phyloP scores from a whole-genome alignment of 2,113 vertebrate species.

The Galbula dea region DNA sequence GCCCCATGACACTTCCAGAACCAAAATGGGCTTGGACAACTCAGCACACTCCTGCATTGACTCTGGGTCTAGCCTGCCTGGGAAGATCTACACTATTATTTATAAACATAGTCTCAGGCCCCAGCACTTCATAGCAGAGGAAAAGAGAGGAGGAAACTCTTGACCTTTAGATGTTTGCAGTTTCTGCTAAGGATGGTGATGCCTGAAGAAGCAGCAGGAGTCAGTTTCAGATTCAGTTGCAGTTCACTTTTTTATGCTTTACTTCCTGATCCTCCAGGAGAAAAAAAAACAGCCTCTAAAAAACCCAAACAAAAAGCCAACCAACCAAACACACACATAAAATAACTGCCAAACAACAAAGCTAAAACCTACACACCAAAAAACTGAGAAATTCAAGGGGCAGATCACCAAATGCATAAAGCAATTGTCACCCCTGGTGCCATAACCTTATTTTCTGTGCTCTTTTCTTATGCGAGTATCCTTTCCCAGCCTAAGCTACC shows the following conservation, averaged over 20 bases:
- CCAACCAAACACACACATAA: no score
- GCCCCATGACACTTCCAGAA: not conserved
- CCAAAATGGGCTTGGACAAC: rapidly evolving
- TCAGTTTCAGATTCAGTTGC: not conserved
- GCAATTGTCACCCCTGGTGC: not conserved
- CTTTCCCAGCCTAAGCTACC: not conserved
- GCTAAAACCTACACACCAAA: no score
- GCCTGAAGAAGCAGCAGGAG: not conserved
- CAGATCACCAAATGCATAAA: not conserved
- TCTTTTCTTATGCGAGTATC: not conserved
- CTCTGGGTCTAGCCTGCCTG: not conserved
- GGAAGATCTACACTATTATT: not conserved
- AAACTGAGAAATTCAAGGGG: not conserved
- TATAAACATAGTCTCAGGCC: not conserved
- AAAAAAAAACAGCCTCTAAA: not conserved
- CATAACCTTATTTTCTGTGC: not conserved
- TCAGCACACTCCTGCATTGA: not conserved
- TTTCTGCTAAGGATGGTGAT: not conserved
- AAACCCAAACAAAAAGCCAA: rapidly evolving
- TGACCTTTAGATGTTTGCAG: not conserved
- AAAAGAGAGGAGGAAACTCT: not conserved
- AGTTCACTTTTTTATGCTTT: not conserved
- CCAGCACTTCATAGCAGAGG: not conserved
- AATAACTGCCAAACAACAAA: no score
- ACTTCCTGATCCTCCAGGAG: not conserved